Percentiles rank a stretch among this genome's conserved stretches.
phyloP scores from a whole-genome alignment of 2,888 invertebrate genomes.

The Ochlodes sylvanus region DNA sequence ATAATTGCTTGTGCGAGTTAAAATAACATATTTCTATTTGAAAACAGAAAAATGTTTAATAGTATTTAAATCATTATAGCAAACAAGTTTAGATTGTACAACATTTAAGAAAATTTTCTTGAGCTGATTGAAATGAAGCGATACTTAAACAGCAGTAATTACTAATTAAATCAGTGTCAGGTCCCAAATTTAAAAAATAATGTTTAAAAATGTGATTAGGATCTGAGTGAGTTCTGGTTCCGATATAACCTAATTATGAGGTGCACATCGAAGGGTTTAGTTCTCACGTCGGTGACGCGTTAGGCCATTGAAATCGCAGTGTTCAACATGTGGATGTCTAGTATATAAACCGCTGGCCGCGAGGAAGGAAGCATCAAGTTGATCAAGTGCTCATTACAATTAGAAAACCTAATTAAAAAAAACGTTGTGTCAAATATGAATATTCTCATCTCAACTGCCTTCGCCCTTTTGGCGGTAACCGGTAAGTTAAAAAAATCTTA shows the following conservation, averaged over 20 bases:
- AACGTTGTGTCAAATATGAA: constrained; percentile 59
- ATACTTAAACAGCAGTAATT: too few relatives aligned
- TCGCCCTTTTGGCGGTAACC: constrained; percentile 68
- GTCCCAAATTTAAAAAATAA: too few relatives aligned
- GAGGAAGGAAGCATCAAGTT: constrained; percentile 69
- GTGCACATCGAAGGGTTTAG: constrained; percentile 61
- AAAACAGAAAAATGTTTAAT: too few relatives aligned
- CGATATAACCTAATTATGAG: neutral
- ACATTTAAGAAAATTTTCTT: too few relatives aligned
- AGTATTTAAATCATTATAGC: too few relatives aligned
- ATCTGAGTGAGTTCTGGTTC: neutral
- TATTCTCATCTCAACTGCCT: constrained; percentile 51
- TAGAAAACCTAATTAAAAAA: constrained; percentile 48
- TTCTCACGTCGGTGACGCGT: constrained; percentile 72
- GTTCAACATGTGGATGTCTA: constrained; percentile 68
- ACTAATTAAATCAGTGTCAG: too few relatives aligned
- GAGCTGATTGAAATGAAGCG: too few relatives aligned
- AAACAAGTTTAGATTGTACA: too few relatives aligned
- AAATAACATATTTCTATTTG: too few relatives aligned
- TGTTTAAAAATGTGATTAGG: too few relatives aligned
- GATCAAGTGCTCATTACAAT: constrained; percentile 58
- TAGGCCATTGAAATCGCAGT: constrained; percentile 73
- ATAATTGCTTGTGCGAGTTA: too few relatives aligned
- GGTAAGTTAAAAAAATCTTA: constrained; percentile 58
- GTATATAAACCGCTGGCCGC: constrained; percentile 76